phyloP scores from a whole-genome alignment of 53 echinoderm and acorn worm species.

The Actinopyga echinites region DNA sequence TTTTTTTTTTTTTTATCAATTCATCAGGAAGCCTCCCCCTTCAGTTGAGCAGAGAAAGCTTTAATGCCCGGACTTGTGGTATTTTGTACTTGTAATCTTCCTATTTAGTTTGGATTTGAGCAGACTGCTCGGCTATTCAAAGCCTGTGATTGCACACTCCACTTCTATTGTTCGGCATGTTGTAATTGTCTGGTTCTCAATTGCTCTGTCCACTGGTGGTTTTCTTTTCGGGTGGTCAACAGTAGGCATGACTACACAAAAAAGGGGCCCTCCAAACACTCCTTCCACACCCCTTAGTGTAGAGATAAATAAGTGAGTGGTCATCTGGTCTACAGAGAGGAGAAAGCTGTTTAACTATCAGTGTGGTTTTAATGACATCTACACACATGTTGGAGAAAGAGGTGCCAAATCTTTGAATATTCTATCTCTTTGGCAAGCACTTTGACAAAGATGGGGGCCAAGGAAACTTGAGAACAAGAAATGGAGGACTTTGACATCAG shows the following conservation, averaged over 20 bases:
- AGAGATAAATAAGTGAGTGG: conserved; percentile 14
- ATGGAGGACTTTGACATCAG: too few relatives aligned
- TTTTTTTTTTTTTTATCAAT: not conserved
- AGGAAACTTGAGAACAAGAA: too few relatives aligned
- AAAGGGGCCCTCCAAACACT: not conserved
- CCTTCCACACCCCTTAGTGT: not conserved
- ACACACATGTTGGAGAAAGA: not conserved
- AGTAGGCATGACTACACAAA: not conserved
- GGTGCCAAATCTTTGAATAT: conserved; percentile 4
- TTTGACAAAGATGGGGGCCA: too few relatives aligned
- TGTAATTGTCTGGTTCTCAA: conserved; percentile 16
- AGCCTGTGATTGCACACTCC: conserved; percentile 9
- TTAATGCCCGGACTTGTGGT: not conserved
- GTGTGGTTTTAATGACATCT: not conserved
- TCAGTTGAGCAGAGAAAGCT: not conserved
- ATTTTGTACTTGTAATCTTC: conserved; percentile 15
- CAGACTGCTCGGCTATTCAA: too few relatives aligned
- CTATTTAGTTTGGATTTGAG: not conserved
- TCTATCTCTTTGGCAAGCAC: conserved; percentile 22
- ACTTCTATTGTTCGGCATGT: conserved; percentile 12
- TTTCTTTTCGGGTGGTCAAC: not conserved
- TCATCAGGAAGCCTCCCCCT: not conserved
- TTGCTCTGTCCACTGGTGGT: not conserved
- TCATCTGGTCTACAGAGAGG: not conserved
- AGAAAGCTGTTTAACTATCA: not conserved